Conservation (phyloP, 2,797 vertebrate genomes). For the Eremophila alpestris region DNA sequence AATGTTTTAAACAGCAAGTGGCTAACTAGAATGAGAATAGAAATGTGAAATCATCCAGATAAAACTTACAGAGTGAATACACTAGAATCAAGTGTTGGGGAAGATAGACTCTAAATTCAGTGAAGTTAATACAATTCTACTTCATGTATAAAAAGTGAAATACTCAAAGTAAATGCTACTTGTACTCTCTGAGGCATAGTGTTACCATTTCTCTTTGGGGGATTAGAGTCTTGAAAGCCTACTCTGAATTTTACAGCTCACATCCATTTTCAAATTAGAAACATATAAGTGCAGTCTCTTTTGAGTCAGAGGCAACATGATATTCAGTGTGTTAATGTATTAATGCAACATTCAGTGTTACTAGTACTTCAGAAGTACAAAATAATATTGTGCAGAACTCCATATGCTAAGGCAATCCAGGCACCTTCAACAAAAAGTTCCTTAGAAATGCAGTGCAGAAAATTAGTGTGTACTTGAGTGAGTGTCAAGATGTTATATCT, state of each 20-base stretch:
- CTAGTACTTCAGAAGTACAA: not conserved
- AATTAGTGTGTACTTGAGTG: not conserved
- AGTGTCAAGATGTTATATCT: not conserved
- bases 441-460: not conserved
- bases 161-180: not conserved
- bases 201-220: not conserved
- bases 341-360: not conserved
- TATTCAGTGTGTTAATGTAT: not conserved
- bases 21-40: not conserved
- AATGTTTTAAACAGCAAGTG: constrained; percentile 18
- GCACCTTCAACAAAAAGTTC: not conserved
- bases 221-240: constrained; percentile 3
- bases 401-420: not conserved
- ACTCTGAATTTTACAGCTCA: not conserved
- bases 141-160: not conserved
- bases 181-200: not conserved
- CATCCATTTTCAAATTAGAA: constrained; percentile 15
- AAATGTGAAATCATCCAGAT: not conserved
- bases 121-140: not conserved
- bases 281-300: not conserved
- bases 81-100: not conserved
- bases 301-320: not conserved
- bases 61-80: not conserved
- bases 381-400: not conserved
- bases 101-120: not conserved